Evolutionary conservation across 2,888 invertebrate genomes (phyloP), one percentile per base, ranked within the genome.

Genomic region (Chrysotoxum bicinctum): DNA sequence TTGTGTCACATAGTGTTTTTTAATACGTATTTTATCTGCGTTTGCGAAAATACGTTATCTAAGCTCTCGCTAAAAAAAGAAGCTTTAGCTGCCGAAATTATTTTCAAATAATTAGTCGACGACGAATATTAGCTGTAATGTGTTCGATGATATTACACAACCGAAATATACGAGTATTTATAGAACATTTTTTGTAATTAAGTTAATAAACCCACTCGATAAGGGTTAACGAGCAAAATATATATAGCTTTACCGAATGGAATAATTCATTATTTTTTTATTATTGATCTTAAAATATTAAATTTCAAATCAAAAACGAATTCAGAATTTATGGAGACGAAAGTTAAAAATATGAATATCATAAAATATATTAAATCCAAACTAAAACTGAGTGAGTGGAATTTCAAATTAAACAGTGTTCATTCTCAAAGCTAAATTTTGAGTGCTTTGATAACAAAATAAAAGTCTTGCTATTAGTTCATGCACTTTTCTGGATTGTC

Each of bases 361-460:
- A 58, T 86, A 40, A 82, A 54, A 50, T 40, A 78, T 74, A 66
- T 88, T 32, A 87, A 88, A 88, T 69, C 87, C 74, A 88, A 86
- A 70, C 56, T 88, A 30, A 70, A 84, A 54, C 73, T 87, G 66
- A 88, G 88, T 88, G 84, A 87, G 54, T 54, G 62, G 19, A 70
- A 54, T 48, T 48, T 45, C 23, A 9, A 60, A 19, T 30, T 54
- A 14, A 43, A 19, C 3, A 16, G 50, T 35, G 19, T 30, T n/a
- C 10, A n/a, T 19, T 32, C 14, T 37, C 21, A 12, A 26, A 60
- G 4, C 40, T 19, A n/a, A 10, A 37, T n/a, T n/a, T 48, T 32
- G 9, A 37, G 68, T 37, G 52, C 3, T 23, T n/a, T 68, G 12
- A 37, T 26, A 52, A 64, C 26, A 26, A 50, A 52, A 23, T 26